These are phyloP conservation scores for Cheirogaleus major DNA, from an alignment of 2,797 vertebrate species.

Conservation along the genomic window DNA sequence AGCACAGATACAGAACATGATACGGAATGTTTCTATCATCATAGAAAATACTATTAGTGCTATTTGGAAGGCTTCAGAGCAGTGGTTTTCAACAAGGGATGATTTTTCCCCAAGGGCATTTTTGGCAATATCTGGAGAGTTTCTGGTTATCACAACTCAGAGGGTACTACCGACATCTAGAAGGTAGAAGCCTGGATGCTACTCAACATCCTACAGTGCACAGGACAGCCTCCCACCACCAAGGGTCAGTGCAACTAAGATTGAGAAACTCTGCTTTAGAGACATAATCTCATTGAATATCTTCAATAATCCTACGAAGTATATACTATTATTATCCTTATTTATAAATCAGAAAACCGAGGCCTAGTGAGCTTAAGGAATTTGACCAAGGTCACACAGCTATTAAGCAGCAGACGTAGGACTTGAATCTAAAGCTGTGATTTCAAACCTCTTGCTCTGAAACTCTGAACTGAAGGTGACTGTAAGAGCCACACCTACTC, in stretches of 20 bases:
- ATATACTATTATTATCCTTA: neutral
- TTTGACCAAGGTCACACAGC: constrained; percentile 1
- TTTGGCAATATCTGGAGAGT: neutral
- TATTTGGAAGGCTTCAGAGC: neutral
- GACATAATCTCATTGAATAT: neutral
- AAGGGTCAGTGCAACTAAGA: neutral
- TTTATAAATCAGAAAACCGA: neutral
- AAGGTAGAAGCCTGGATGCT: neutral
- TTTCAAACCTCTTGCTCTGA: constrained; percentile 33
- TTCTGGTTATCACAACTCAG: neutral
- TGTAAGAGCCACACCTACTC: constrained; percentile 12
- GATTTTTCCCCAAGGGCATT: neutral
- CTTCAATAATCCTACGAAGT: neutral
- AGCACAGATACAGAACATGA: neutral
- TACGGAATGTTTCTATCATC: neutral
- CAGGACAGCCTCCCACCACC: neutral
- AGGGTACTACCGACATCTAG: neutral
- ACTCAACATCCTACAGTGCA: neutral
- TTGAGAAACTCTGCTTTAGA: neutral
- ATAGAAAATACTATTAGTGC: neutral
- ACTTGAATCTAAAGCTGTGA: constrained; percentile 4
- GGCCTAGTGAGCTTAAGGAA: neutral
- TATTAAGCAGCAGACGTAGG: neutral
- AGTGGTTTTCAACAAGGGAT: neutral
- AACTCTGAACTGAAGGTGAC: neutral